phyloP scores from a whole-genome alignment of 2,888 invertebrate species.

The Calliopum simillimum region DNA sequence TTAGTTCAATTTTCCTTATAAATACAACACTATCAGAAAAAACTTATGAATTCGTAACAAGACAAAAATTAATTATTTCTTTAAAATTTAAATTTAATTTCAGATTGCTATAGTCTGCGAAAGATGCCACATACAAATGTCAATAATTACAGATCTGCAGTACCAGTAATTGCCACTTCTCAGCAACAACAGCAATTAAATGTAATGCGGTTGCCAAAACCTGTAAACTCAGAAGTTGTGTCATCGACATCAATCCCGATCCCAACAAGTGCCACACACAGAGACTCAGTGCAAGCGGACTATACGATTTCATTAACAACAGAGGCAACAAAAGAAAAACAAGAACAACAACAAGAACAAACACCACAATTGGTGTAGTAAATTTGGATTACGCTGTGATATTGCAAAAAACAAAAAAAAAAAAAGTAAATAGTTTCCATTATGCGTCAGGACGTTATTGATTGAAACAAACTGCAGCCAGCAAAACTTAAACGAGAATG shows the following conservation, averaged over 20 bases:
- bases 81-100: neutral
- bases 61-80: neutral
- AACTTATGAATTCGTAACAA: neutral
- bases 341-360: too few relatives aligned
- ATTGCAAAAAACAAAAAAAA: too few relatives aligned
- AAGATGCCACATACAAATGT: conserved; percentile 6
- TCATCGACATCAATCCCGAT: conserved; percentile 1
- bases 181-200: conserved; percentile 9
- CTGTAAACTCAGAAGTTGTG: neutral
- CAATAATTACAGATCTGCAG: conserved; percentile 9
- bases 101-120: conserved; percentile 28
- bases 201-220: neutral
- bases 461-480: neutral
- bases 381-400: conserved; percentile 25
- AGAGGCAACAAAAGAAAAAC: neutral
- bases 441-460: conserved; percentile 1
- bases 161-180: conserved; percentile 1
- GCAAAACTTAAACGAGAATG: conserved; percentile 13
- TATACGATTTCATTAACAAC: neutral
- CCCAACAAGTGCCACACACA: conserved; percentile 7
- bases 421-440: conserved; percentile 12
- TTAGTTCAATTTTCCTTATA: too few relatives aligned
- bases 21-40: too few relatives aligned
- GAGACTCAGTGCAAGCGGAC: neutral
- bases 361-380: conserved; percentile 8